These are phyloP conservation scores for Garra rufa DNA, from an alignment of 2,113 vertebrate species.

Conservation along the genomic window DNA sequence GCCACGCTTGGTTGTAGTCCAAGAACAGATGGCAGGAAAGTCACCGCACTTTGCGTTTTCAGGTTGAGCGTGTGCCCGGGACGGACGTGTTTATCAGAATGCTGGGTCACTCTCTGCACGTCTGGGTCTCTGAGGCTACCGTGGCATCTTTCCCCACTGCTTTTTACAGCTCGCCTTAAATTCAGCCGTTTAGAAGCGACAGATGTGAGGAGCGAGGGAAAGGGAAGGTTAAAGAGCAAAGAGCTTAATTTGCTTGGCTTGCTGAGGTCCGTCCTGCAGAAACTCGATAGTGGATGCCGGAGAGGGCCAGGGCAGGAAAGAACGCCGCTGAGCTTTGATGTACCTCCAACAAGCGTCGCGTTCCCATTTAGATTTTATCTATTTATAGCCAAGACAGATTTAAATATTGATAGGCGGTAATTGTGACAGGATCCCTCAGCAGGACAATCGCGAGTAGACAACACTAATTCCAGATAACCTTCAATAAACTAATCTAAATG, in stretches of 20 bases:
- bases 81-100: slow-evolving; percentile 18
- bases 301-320: slow-evolving; percentile 23
- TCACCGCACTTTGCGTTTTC: slow-evolving; percentile 37
- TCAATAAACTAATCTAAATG: slow-evolving; percentile 18
- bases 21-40: slow-evolving; percentile 46
- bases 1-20: slow-evolving; percentile 19
- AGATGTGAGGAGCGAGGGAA: slow-evolving; percentile 29
- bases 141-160: slow-evolving; percentile 9
- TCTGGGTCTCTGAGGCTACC: slow-evolving; percentile 6
- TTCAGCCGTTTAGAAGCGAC: slow-evolving; percentile 7
- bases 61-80: slow-evolving; percentile 37
- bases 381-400: slow-evolving; percentile 37
- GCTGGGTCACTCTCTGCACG: background rate
- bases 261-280: slow-evolving; percentile 29
- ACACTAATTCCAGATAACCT: slow-evolving; percentile 21
- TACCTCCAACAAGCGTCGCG: slow-evolving; percentile 16
- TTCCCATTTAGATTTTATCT: slow-evolving; percentile 32
- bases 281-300: slow-evolving; percentile 35
- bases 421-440: slow-evolving; percentile 21
- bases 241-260: slow-evolving; percentile 23
- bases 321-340: slow-evolving; percentile 41
- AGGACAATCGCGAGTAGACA: background rate
- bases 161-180: slow-evolving; percentile 21
- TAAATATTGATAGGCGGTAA: slow-evolving; percentile 51
- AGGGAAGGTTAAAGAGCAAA: slow-evolving; percentile 42